phyloP scores from a whole-genome alignment of 2,888 invertebrate genomes.

The Eristalinus sepulchralis region DNA sequence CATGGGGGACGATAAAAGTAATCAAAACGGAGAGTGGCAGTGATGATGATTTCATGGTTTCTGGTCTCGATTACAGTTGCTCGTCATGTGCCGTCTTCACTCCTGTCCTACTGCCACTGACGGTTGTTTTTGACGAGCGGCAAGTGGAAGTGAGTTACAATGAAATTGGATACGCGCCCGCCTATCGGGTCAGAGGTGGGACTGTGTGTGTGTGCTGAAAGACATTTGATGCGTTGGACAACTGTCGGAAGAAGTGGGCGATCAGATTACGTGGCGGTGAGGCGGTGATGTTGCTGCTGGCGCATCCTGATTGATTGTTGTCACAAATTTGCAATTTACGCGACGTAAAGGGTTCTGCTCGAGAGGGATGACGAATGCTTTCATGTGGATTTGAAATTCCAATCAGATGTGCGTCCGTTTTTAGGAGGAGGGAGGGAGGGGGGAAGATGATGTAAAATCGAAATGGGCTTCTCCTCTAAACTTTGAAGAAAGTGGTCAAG shows the following conservation, averaged over 20 bases:
- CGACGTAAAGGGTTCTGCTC: background rate
- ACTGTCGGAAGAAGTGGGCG: background rate
- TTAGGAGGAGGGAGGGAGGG: background rate
- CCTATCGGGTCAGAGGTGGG: constrained; percentile 20
- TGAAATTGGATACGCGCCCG: constrained; percentile 52
- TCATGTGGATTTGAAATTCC: background rate
- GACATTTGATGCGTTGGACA: background rate
- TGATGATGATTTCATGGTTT: constrained; percentile 38
- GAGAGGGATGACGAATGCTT: background rate
- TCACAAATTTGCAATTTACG: background rate
- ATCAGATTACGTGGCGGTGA: background rate
- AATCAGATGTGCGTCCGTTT: too few species aligned
- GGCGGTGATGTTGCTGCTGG: background rate
- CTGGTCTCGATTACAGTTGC: constrained; percentile 42
- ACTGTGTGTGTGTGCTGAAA: constrained; percentile 21
- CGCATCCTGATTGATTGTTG: background rate
- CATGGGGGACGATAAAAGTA: background rate
- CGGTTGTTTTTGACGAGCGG: background rate
- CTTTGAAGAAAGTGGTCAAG: too few species aligned
- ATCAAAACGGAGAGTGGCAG: background rate
- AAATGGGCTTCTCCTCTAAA: too few species aligned
- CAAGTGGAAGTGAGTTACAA: constrained; percentile 39
- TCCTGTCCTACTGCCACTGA: background rate
- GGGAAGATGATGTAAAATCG: too few species aligned
- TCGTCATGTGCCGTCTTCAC: background rate